phyloP scores from a whole-genome alignment of 2,113 vertebrate genomes.

The Neodon shergylaensis region DNA sequence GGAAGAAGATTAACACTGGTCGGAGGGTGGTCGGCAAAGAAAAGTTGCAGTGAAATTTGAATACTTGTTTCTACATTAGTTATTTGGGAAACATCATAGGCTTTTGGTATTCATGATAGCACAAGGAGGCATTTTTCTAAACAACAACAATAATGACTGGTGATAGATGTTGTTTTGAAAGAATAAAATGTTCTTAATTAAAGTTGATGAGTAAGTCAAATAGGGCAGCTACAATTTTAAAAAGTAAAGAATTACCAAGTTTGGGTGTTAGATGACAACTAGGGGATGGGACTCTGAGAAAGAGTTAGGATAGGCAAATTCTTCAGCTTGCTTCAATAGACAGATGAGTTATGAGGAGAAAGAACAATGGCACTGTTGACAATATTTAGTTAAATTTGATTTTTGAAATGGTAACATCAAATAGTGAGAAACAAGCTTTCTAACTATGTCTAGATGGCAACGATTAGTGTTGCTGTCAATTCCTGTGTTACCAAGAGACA shows the following conservation, averaged over 20 bases:
- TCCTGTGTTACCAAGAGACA: neutral
- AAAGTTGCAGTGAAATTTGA: neutral
- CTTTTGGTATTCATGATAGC: neutral
- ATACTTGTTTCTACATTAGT: neutral
- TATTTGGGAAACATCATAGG: neutral
- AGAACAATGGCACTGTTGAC: neutral
- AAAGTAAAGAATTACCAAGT: neutral
- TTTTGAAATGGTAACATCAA: slow-evolving; percentile 17
- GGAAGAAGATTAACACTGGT: neutral
- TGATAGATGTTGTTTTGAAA: neutral
- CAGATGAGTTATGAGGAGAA: neutral
- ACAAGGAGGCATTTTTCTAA: neutral
- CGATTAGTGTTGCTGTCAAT: neutral
- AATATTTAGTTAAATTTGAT: neutral
- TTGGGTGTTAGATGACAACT: neutral
- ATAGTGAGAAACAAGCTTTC: neutral
- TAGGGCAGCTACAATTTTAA: neutral
- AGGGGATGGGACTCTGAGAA: accelerated
- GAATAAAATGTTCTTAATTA: neutral
- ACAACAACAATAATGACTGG: neutral
- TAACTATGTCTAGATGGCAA: neutral
- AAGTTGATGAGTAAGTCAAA: neutral
- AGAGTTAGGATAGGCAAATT: neutral
- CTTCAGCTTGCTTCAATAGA: neutral
- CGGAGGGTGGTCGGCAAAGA: neutral